These are phyloP conservation scores for Cotesia vestalis DNA, from an alignment of 1,140 invertebrate species.

Conservation along the genomic window DNA sequence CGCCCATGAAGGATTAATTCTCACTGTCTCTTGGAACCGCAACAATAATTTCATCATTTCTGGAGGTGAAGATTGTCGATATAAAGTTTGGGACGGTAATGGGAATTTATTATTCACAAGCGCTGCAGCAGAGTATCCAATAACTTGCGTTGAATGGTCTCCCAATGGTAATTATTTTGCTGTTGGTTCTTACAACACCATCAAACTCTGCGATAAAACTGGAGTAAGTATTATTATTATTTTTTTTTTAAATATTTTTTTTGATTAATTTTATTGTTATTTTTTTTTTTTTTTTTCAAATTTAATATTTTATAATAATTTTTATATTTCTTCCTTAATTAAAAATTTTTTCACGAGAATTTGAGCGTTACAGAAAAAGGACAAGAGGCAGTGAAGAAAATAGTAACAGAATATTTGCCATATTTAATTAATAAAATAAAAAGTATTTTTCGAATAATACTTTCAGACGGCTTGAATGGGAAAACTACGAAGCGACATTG, in stretches of 20 bases:
- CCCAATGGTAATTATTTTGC: slow-evolving; percentile 91
- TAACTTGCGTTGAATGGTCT: slow-evolving; percentile 90
- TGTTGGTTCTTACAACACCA: slow-evolving; percentile 91
- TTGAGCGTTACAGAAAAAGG: too few relatives aligned
- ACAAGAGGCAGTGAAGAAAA: too few relatives aligned
- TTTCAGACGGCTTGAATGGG: slow-evolving; percentile 81
- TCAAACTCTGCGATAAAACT: slow-evolving; percentile 91
- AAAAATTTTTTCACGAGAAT: too few relatives aligned
- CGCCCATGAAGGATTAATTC: slow-evolving; percentile 92
- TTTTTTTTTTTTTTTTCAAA: too few relatives aligned
- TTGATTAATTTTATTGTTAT: too few relatives aligned
- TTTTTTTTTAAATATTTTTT: too few relatives aligned
- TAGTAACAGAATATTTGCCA: too few relatives aligned
- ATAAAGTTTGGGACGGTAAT: slow-evolving; percentile 94
- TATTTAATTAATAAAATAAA: too few relatives aligned
- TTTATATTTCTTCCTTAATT: too few relatives aligned
- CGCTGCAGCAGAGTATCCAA: slow-evolving; percentile 85
- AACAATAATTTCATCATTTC: slow-evolving; percentile 89
- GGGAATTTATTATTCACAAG: slow-evolving; percentile 88
- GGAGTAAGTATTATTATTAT: slow-evolving; percentile 74
- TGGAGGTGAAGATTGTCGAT: slow-evolving; percentile 94
- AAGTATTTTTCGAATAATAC: too few relatives aligned
- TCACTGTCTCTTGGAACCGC: slow-evolving; percentile 89
- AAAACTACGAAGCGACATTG: slow-evolving; percentile 83
- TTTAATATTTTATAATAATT: too few relatives aligned